phyloP scores from a whole-genome alignment of 92 coral and sea anemone genomes.

The Muricea muricata region DNA sequence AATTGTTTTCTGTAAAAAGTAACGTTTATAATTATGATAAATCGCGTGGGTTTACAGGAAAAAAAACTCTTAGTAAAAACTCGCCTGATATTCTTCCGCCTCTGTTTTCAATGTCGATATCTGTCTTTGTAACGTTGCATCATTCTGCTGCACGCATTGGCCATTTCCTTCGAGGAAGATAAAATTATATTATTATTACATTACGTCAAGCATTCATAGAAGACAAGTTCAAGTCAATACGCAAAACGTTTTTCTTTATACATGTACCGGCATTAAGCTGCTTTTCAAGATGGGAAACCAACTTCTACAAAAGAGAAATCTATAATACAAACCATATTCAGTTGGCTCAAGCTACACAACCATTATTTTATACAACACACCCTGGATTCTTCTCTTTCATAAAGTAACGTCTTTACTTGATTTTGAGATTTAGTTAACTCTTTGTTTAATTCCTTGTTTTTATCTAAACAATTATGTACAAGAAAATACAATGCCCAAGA shows the following conservation, averaged over 20 bases:
- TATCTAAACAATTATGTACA: not conserved
- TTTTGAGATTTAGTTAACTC: constrained; percentile 1
- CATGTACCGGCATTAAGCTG: not conserved
- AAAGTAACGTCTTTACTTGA: not conserved
- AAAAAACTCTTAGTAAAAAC: no score
- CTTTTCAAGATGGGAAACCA: not conserved
- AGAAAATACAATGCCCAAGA: no score
- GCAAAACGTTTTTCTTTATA: no score
- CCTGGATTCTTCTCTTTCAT: not conserved
- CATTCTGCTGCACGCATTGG: not conserved
- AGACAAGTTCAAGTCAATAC: no score
- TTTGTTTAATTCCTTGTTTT: constrained; percentile 1
- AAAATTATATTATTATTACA: no score
- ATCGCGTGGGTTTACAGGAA: no score
- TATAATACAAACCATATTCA: no score
- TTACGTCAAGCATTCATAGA: no score
- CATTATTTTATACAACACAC: not conserved
- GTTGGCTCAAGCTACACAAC: no score
- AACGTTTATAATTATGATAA: no score
- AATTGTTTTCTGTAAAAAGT: constrained; percentile 5
- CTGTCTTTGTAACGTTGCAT: not conserved
- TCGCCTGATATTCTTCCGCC: not conserved
- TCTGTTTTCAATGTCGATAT: not conserved
- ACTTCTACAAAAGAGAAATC: not conserved
- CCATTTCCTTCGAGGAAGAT: not conserved